Evolutionary conservation across 2,888 invertebrate species (phyloP).

Genomic region (Calephelis perditalis): DNA sequence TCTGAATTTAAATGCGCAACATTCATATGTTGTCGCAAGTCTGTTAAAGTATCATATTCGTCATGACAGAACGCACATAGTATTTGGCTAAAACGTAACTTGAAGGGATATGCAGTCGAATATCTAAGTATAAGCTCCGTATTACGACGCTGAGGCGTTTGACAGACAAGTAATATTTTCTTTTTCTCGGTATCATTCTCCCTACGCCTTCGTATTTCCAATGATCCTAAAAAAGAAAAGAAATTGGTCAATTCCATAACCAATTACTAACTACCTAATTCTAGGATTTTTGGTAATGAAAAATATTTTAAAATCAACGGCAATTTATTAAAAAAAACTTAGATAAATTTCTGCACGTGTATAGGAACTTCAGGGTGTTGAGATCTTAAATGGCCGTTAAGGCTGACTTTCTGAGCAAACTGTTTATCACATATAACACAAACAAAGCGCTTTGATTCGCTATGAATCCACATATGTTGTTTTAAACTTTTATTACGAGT

Average conservation of each 20-base stretch:
- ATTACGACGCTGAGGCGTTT: conserved; percentile 66
- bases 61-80: conserved; percentile 64
- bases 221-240: conserved; percentile 73
- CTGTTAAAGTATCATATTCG: conserved; percentile 48
- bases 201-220: conserved; percentile 63
- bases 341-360: conserved; percentile 18
- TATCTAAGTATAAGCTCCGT: conserved; percentile 61
- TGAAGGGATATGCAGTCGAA: conserved; percentile 67
- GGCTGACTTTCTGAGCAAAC: conserved; percentile 59
- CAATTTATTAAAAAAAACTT: conserved; percentile 14
- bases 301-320: conserved; percentile 1
- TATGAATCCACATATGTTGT: conserved; percentile 65
- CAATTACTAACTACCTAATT: conserved; percentile 30
- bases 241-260: conserved; percentile 61
- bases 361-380: conserved; percentile 44
- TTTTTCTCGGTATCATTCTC: conserved; percentile 57
- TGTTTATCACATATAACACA: conserved; percentile 55
- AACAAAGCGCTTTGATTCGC: conserved; percentile 50
- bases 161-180: conserved; percentile 67
- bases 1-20: conserved; percentile 53
- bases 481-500: conserved; percentile 62
- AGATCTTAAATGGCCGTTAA: conserved; percentile 51
- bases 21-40: conserved; percentile 57
- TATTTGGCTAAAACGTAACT: conserved; percentile 64
- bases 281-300: conserved; percentile 16